These are phyloP conservation scores for Paracentrotus lividus DNA, from an alignment of 53 echinoderm and acorn worm species.

Conservation along the genomic window DNA sequence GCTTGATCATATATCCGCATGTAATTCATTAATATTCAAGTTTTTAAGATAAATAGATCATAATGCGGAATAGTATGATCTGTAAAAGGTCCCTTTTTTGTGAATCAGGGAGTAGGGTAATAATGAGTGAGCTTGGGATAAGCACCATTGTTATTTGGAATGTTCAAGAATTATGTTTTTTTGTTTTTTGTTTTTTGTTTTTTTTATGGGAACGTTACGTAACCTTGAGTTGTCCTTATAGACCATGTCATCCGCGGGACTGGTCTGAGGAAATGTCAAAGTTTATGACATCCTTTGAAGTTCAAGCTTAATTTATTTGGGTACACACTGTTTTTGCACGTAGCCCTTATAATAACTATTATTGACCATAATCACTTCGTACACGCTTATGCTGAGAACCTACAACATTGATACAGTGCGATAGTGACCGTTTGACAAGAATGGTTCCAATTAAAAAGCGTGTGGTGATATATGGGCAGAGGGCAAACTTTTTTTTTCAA, in stretches of 20 bases:
- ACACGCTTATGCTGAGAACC: neutral
- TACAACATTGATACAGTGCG: neutral
- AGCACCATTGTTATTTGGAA: no score
- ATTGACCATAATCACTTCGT: neutral
- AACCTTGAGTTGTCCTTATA: no score
- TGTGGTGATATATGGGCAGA: neutral
- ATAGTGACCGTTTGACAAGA: neutral
- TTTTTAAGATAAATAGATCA: no score
- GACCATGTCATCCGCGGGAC: neutral
- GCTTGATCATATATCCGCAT: no score
- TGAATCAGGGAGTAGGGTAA: no score
- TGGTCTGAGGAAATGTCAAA: neutral
- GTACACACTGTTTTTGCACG: neutral
- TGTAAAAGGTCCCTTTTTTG: no score
- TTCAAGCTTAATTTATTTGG: neutral
- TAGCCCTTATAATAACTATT: neutral
- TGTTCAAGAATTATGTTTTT: no score
- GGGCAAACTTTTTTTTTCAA: neutral
- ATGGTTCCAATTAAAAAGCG: neutral
- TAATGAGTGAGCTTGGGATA: no score
- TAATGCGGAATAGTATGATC: no score
- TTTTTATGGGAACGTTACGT: no score
- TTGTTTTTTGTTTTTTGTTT: no score
- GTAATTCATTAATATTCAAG: no score
- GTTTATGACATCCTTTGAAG: neutral